Evolutionary conservation across 2,113 vertebrate species (phyloP), one percentile per base, ranked within the genome.

Genomic region (Microtus montanus): DNA sequence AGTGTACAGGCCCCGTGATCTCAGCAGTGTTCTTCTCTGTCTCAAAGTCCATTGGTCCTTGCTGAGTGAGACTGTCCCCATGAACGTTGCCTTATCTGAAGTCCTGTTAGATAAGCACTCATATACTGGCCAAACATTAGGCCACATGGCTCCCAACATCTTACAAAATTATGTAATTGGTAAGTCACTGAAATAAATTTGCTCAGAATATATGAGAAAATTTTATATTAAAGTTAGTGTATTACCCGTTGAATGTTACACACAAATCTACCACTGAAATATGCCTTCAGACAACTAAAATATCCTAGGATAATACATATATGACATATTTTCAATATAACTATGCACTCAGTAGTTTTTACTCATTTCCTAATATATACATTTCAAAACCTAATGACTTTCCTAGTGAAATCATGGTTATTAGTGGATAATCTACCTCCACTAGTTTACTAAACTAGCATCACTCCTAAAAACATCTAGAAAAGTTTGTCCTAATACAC

Each of bases 211-310:
- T 7, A 52, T 17, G 71, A 70, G 4, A 93, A 13, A 2, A 95
- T 33, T 87, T 5, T 63, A 61, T 90, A 38, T 75, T 78, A 52
- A 94, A 70, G 33, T 66, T 73, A 86, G 33, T 95, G 84, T 82
- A 26, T 17, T 9, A 77, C 28, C 58, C 33, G 52, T 33, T 63
- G 49, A 87, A 87, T 77, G 77, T 24, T n/a, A 58, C 5, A 68
- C 2, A 35, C 4, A 87, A 83, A 87, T 83, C 15, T 93, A 44
- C 5, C 3, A 7, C 33, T 63, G 52, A 83, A 77, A 61, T 66
- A 44, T 83, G 44, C 0, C 44, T 86, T 30, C 83, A 49, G 14
- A 85, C 49, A 47, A 14, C 28, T 26, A 71, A 64, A 52, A 83
- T 78, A 4, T 47, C 20, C 3, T 17, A 61, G 30, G 66, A 19